Evolutionary conservation across 2,113 vertebrate species (phyloP).

Genomic region (Corvus hawaiiensis): DNA sequence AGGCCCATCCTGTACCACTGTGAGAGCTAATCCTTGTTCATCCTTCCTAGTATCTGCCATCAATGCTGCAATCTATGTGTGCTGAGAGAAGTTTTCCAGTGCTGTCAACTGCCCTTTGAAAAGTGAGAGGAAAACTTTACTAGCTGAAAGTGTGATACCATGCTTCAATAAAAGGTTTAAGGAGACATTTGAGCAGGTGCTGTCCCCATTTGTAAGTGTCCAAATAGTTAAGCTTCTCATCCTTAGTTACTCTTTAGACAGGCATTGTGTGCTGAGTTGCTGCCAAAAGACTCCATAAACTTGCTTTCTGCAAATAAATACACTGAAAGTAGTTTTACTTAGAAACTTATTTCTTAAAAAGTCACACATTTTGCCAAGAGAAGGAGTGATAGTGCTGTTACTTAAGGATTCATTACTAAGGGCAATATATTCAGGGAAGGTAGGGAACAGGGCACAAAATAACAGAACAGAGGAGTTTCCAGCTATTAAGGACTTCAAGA

Average conservation of each 20-base stretch:
- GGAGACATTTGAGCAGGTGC: not conserved
- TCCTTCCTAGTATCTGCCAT: constrained; percentile 41
- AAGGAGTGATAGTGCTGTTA: not conserved
- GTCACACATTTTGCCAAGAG: not conserved
- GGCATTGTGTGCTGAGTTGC: not conserved
- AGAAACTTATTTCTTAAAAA: not conserved
- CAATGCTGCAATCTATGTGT: not conserved
- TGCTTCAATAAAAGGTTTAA: not conserved
- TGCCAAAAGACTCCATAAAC: not conserved
- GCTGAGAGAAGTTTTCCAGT: not conserved
- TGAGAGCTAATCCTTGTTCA: constrained; percentile 43
- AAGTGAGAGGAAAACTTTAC: not conserved
- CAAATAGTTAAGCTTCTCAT: not conserved
- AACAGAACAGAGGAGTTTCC: not conserved
- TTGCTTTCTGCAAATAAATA: not conserved
- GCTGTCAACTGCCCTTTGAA: not conserved
- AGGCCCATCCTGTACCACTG: constrained; percentile 38
- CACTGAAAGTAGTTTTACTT: not conserved
- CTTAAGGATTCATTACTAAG: not conserved
- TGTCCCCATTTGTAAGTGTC: not conserved
- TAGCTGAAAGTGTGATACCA: not conserved
- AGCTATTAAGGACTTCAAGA: not conserved
- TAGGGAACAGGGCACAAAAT: not conserved
- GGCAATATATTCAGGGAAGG: not conserved
- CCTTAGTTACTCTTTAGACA: not conserved